Base-by-base conservation (phyloP, 1,140 invertebrate species). In the Stenopsyche tienmushanensis region DNA sequence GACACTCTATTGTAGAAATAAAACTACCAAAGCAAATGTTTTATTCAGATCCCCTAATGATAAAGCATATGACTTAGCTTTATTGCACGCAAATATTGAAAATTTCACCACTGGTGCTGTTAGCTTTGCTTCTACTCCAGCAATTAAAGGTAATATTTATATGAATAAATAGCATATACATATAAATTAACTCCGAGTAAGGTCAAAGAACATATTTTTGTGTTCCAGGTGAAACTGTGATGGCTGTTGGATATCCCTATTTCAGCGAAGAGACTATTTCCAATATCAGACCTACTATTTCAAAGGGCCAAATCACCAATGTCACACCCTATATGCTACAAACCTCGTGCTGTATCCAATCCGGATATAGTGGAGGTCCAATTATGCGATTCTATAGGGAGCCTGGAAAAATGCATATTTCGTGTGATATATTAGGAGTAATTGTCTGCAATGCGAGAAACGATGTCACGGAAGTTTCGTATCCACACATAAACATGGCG, bases 291-390 rank as follows among this genome's bases (percentile, higher is more conserved):
- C 79, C 83, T 1, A 83, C 80, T 0, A 74, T 84, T 9, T 83
- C 82, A 3, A 73, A 72, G 15, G 84, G 84, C 21, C 76, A 80
- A 59, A 72, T 85, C 3, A 82, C 80, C 57, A 82, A 77, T 49
- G 74, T 76, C 29, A 78, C 78, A 18, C 70, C 75, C 0, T 79
- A 76, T 55, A 78, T 83, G 76, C 71, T 86, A 47, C 83, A 84
- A 69, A 84, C 83, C 13, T 83, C 83, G 3, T 85, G 85, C 71
- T 85, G 83, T 71, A 78, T 84, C 8, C 83, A 85, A 70, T 83
- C 80, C n/a, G 84, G 84, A 1, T 78, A 79, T 58, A 86, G 83
- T 59, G 84, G 84, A 18, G 84, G 84, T 1, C 81, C 83, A 0
- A 79, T 86, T 66, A 73, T 82, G 67, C 73, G 80, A n/a, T 55